Evolutionary conservation across 2,888 invertebrate genomes (phyloP), one percentile per base, ranked within the genome.

Genomic region (Emmelina monodactyla): DNA sequence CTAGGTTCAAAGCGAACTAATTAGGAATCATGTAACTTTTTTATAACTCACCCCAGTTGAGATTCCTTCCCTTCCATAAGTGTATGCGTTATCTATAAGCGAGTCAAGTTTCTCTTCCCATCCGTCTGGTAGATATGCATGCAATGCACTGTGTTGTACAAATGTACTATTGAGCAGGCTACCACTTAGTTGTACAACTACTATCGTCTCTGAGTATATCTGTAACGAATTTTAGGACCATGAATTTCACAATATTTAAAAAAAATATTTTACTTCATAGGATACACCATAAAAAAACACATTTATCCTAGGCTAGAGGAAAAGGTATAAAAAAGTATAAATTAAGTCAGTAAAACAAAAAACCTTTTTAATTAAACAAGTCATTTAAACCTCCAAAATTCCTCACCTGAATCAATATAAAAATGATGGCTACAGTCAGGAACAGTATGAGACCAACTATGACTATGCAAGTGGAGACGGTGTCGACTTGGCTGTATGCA

Each of bases 151-250:
- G 70, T 96, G 92, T 56, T 93, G 89, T 5, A 94, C 89, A 32
- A 94, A 86, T 0, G 94, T 94, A 51, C 89, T 88, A 71, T 96
- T 95, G 16, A 95, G 83, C 5, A 96, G 83, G 62, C 92, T 94
- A 40, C 93, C 91, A 25, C 91, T 90, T 40, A 96, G 83, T 60
- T 94, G 91, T 10, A 96, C 88, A 36, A 97, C 84, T 55, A 95
- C 93, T 64, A 96, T 91, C 1, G 93, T 93, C 79, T 97, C 97
- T 0, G 92, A 90, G 65, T 97, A 97, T 52, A 96, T 89, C 91
- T 96, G 71, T 2, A 25, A 25, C n/a, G n/a, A 25, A 25, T 3
- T 25, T n/a, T 4, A 25, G 4, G 5, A 19, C 19, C 19, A 19
- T 19, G 19, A 6, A 19, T 9, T 19, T n/a, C n/a, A n/a, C n/a